Evolutionary conservation across 2,797 vertebrate species (phyloP), one percentile per base, ranked within the genome.

Genomic region (Luscinia luscinia): DNA sequence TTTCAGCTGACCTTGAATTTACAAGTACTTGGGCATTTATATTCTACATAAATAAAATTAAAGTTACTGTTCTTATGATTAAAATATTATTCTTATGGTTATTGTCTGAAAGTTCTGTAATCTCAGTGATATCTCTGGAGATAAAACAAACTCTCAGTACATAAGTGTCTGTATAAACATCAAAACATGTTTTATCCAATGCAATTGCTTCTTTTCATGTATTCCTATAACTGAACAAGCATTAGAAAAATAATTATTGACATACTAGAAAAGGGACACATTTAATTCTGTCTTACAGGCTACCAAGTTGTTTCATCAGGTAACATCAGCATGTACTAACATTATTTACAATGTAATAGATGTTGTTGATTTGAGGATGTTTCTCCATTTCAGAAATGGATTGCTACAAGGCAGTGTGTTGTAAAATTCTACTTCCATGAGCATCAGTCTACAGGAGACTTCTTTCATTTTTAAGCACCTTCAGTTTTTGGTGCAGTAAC

Each of bases 1-100:
- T 88, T 96, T 93, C 73, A 82, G 45, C 63, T 92, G 94, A 93
- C 94, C 91, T 93, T 94, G 93, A 73, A 43, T 86, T 89, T 86
- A 30, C 46, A 54, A 92, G 73, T 84, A 38, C 76, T 89, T 85
- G 49, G 30, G 30, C 81, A 86, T 73, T 89, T 88, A 43, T 34
- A 54, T 36, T 78, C 40, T 55, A 66, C 57, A 38, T 92, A 91
- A 89, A 87, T 89, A 89, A 95, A 81, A 69, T 49, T 3, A 32
- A 84, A 89, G 88, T 93, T 55, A 91, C 77, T 83, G 45, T 85
- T 84, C 22, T 79, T 67, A 43, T 57, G 12, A 75, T 89, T 79
- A 83, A 69, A 68, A 54, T 75, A 81, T 40, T 94, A 78, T 82
- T 92, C 46, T 74, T 85, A 79, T 6, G 9, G 76, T 87, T 95